phyloP scores from a whole-genome alignment of 2,888 invertebrate genomes.

The Pteria penguin region DNA sequence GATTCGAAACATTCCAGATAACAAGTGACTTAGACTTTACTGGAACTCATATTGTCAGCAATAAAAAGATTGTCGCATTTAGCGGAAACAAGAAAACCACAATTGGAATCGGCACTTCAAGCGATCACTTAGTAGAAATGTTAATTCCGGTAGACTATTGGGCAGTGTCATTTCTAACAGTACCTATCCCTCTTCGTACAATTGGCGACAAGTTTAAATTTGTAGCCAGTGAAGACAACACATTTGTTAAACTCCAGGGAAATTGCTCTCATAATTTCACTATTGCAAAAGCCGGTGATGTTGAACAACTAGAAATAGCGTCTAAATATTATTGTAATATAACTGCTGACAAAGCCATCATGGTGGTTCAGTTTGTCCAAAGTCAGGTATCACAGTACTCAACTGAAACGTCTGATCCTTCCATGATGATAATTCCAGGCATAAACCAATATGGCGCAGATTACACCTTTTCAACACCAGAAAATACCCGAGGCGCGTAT shows the following conservation, averaged over 20 bases:
- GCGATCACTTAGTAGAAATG: too few relatives aligned
- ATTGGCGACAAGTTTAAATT: too few relatives aligned
- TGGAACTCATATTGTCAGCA: too few relatives aligned
- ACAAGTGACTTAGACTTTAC: too few relatives aligned
- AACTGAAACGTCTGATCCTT: conserved; percentile 60
- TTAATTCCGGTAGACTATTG: too few relatives aligned
- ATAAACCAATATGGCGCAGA: conserved; percentile 57
- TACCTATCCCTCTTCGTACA: too few relatives aligned
- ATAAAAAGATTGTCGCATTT: too few relatives aligned
- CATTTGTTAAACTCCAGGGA: conserved; percentile 36
- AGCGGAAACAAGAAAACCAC: too few relatives aligned
- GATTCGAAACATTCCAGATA: too few relatives aligned
- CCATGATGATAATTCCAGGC: conserved; percentile 66
- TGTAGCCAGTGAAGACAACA: too few relatives aligned
- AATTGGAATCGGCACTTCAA: too few relatives aligned
- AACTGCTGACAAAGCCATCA: conserved; percentile 45
- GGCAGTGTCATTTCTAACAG: too few relatives aligned
- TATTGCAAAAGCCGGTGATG: conserved; percentile 38
- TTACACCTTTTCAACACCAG: conserved; percentile 60
- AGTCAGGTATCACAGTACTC: conserved; percentile 55
- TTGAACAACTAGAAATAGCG: conserved; percentile 33
- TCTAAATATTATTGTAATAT: conserved; percentile 43
- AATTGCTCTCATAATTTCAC: conserved; percentile 18
- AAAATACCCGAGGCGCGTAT: conserved; percentile 50
- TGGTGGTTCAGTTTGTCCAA: conserved; percentile 54